Base-by-base conservation (phyloP, 1,140 invertebrate genomes). In the Mizuhopecten yessoensis region DNA sequence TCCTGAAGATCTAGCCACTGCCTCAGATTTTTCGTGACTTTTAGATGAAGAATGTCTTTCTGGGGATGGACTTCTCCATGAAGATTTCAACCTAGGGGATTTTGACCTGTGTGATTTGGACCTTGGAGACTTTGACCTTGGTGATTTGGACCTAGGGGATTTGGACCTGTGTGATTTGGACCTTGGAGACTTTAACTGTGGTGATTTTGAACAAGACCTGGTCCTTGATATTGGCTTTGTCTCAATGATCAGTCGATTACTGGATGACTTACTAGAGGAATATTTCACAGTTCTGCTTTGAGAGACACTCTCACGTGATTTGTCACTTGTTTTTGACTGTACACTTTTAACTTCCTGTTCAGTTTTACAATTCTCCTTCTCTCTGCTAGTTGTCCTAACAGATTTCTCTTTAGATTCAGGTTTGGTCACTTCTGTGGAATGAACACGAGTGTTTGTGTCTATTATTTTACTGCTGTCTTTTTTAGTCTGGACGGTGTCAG, bases 141-240 rank as follows among this genome's bases (percentile, higher is more conserved):
- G 45, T 2, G 57, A 75, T 75, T 75, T 75, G 1, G 23, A 75
- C 57, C n/a, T n/a, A 45, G 42, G 36, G 34, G 87, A 88, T 49
- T 87, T 57, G 3, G 42, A 39, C 75, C 90, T 39, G 86, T 33
- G 29, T 36, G 49, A 33, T 23, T 45, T 86, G 86, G 86, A 90
- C 0, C 39, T 45, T 20, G 89, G 87, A 11, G 88, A 86, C 45
- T 39, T 45, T 0, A 86, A 90, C 49, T 42, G 87, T 20, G 86
- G 49, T 34, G 36, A 34, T n/a, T 57, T 86, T 15, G 29, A n/a
- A 3, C 49, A n/a, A 33, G 7, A 34, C 36, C 23, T 33, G 20
- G 88, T 49, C 34, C 86, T 90, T 39, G 89, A 90, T 39, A 86
- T 42, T 42, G 33, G 33, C 17, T n/a, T 86, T 87, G 33, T 39